Conservation (phyloP, 2,888 invertebrate species). For the Herminia tarsipennalis region DNA sequence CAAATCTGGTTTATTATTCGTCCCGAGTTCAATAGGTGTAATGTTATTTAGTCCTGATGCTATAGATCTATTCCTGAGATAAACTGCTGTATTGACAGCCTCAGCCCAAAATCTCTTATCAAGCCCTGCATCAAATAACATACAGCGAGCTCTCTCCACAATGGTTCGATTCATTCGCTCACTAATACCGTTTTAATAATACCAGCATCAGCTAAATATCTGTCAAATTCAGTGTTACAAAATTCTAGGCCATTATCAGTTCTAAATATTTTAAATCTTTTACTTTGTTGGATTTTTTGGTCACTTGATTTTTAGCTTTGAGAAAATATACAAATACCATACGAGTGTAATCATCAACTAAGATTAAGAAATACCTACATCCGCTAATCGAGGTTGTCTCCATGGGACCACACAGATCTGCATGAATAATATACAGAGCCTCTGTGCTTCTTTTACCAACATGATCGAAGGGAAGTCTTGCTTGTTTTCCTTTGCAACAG, state of each 20-base stretch:
- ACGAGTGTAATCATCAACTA: conserved; percentile 16
- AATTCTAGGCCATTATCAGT: too few species aligned
- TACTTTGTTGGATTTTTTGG: conserved; percentile 1
- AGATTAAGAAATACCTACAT: conserved; percentile 13
- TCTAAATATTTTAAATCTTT: too few species aligned
- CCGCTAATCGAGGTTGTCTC: too few species aligned
- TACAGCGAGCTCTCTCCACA: too few species aligned
- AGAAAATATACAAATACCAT: conserved; percentile 16
- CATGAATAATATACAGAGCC: neutral
- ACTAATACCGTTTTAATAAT: too few species aligned
- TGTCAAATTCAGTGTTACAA: too few species aligned
- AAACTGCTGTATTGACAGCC: conserved; percentile 5
- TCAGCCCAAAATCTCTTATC: conserved; percentile 7
- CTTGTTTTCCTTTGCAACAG: conserved; percentile 20
- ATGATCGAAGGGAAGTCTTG: conserved; percentile 7
- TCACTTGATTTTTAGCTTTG: conserved; percentile 7
- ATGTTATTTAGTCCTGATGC: neutral
- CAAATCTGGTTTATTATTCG: neutral
- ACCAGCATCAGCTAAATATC: too few species aligned
- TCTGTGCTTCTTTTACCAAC: neutral
- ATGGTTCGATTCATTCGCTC: too few species aligned
- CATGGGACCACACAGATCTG: too few species aligned
- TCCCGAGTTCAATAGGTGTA: neutral
- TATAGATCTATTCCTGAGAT: neutral
- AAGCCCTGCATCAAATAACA: conserved; percentile 1